Evolutionary conservation across 2,888 invertebrate genomes (phyloP).

Genomic region (Dasysyrphus tricinctus): DNA sequence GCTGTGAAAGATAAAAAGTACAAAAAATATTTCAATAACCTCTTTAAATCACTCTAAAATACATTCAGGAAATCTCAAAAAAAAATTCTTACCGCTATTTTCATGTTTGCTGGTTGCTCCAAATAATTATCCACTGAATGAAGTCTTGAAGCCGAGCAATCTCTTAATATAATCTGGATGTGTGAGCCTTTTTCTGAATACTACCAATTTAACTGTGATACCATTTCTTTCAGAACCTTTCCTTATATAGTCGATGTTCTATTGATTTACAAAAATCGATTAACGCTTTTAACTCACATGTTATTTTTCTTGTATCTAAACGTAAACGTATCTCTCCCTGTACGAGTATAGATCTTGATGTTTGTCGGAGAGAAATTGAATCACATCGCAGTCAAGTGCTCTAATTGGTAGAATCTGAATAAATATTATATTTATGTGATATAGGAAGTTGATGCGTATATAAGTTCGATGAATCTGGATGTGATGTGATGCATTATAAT

Average conservation of each 20-base stretch:
- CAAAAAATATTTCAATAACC: constrained; percentile 1
- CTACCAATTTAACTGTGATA: constrained; percentile 57
- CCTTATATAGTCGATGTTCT: constrained; percentile 62
- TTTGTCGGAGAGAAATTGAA: constrained; percentile 34
- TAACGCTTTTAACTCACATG: constrained; percentile 55
- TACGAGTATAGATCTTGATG: no score
- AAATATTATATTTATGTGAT: constrained; percentile 15
- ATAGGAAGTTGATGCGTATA: constrained; percentile 54
- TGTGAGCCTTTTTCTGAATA: background rate
- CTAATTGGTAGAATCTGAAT: constrained; percentile 64
- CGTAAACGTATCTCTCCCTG: background rate
- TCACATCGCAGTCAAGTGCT: constrained; percentile 56
- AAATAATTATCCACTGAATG: background rate
- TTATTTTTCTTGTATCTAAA: constrained; percentile 24
- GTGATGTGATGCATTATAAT: constrained; percentile 13
- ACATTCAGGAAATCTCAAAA: background rate
- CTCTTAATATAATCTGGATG: background rate
- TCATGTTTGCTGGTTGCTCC: constrained; percentile 26
- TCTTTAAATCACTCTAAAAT: background rate
- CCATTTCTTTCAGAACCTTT: constrained; percentile 54
- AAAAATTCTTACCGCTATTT: constrained; percentile 52
- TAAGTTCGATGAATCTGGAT: constrained; percentile 8
- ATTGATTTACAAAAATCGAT: constrained; percentile 53
- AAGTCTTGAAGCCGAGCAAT: background rate
- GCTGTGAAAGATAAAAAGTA: constrained; percentile 19